phyloP scores from a whole-genome alignment of 2,888 invertebrate genomes.

The Autographa pulchrina region DNA sequence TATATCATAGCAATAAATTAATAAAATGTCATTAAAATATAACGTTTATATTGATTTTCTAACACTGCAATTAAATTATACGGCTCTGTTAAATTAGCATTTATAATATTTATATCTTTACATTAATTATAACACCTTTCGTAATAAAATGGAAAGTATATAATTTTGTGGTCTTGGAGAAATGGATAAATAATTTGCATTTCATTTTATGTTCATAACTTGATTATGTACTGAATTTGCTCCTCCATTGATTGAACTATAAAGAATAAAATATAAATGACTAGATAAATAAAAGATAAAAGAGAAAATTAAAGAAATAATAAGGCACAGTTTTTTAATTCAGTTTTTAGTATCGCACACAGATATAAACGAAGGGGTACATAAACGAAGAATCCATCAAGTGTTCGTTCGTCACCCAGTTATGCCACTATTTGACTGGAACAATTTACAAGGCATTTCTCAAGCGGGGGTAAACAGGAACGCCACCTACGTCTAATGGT shows the following conservation, averaged over 20 bases:
- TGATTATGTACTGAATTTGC: no score
- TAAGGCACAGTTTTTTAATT: no score
- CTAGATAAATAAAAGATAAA: no score
- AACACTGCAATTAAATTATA: neutral
- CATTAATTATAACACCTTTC: neutral
- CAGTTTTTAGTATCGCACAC: no score
- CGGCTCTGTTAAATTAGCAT: neutral
- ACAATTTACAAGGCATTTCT: constrained; percentile 17
- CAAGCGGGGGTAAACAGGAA: constrained; percentile 25
- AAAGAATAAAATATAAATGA: no score
- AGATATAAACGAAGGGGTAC: no score
- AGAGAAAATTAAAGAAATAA: no score
- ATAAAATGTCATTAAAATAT: neutral
- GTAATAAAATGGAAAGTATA: constrained; percentile 2
- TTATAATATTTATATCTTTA: neutral
- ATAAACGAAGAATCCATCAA: no score
- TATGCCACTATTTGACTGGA: neutral
- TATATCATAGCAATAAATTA: neutral
- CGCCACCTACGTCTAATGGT: constrained; percentile 21
- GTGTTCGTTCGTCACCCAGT: neutral
- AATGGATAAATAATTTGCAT: neutral
- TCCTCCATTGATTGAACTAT: no score
- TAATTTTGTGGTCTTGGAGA: neutral
- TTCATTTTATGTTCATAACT: neutral
- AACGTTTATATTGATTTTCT: neutral